These are phyloP conservation scores for Mythimna impura DNA, from an alignment of 2,888 invertebrate species.

Conservation along the genomic window DNA sequence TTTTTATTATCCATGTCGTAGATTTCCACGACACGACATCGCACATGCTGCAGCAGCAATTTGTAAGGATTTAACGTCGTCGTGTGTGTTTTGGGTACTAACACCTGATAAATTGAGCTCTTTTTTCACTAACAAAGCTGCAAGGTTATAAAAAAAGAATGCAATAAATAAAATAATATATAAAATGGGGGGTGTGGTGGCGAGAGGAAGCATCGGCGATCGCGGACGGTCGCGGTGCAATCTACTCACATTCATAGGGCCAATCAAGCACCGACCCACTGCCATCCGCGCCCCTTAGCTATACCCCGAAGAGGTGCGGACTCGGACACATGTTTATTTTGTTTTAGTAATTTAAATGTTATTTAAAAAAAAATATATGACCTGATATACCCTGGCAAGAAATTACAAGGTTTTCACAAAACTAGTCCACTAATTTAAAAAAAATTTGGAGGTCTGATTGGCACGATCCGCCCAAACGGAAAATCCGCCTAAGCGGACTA, in stretches of 20 bases:
- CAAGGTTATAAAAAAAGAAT: constrained; percentile 37
- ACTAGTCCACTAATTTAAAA: too few relatives aligned
- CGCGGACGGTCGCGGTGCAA: constrained; percentile 78
- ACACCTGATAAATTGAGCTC: constrained; percentile 18
- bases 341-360: neutral
- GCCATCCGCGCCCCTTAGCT: constrained; percentile 82
- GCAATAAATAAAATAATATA: constrained; percentile 54
- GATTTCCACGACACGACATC: neutral
- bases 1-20: neutral
- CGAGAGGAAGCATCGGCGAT: constrained; percentile 62
- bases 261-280: constrained; percentile 89
- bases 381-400: too few relatives aligned
- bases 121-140: constrained; percentile 23
- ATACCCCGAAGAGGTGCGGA: constrained; percentile 78
- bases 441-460: too few relatives aligned
- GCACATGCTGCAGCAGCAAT: neutral
- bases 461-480: neutral
- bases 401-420: too few relatives aligned
- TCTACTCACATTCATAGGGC: constrained; percentile 89
- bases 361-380: neutral
- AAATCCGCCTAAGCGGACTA: neutral
- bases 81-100: neutral
- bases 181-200: constrained; percentile 56
- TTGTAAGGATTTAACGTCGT: neutral
- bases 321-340: constrained; percentile 43